Conservation (phyloP, 1,140 invertebrate species). For the Drosophila sp. region DNA sequence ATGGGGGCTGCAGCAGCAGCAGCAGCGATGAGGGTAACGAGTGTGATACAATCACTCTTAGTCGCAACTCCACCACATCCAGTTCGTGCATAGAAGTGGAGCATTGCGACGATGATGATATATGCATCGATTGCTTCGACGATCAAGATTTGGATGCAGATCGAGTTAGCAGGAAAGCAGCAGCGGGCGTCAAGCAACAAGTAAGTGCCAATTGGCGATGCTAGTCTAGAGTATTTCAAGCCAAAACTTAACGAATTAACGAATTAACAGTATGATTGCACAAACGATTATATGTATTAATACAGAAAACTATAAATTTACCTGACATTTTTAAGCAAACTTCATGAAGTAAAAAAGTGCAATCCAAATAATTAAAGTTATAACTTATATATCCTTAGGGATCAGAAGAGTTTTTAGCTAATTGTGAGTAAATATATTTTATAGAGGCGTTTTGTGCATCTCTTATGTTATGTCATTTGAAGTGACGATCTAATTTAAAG, state of each 20-base stretch:
- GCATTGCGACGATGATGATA: conserved; percentile 31
- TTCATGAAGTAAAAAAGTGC: too few relatives aligned
- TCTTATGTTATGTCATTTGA: conserved; percentile 5
- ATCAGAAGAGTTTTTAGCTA: not conserved
- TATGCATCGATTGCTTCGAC: conserved; percentile 46
- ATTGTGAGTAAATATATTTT: not conserved
- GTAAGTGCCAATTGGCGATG: conserved; percentile 26
- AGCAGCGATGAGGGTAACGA: conserved; percentile 62
- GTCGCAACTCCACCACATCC: conserved; percentile 50
- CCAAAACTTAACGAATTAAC: not conserved
- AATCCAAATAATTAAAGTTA: too few relatives aligned
- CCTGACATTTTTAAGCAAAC: too few relatives aligned
- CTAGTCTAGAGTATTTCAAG: not conserved
- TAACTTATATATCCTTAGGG: conserved; percentile 16
- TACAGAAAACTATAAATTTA: too few relatives aligned
- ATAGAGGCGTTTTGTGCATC: not conserved
- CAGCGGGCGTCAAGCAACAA: conserved; percentile 36
- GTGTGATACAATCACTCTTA: conserved; percentile 47
- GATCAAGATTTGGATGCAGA: conserved; percentile 28
- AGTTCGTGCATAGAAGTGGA: conserved; percentile 54
- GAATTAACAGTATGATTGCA: too few relatives aligned
- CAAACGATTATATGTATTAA: too few relatives aligned
- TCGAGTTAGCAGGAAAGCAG: conserved; percentile 3
- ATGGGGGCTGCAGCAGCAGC: not conserved
- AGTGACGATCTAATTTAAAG: conserved; percentile 12